These are phyloP conservation scores for Chrosomus eos DNA, from an alignment of 2,797 vertebrate genomes.

Conservation along the genomic window DNA sequence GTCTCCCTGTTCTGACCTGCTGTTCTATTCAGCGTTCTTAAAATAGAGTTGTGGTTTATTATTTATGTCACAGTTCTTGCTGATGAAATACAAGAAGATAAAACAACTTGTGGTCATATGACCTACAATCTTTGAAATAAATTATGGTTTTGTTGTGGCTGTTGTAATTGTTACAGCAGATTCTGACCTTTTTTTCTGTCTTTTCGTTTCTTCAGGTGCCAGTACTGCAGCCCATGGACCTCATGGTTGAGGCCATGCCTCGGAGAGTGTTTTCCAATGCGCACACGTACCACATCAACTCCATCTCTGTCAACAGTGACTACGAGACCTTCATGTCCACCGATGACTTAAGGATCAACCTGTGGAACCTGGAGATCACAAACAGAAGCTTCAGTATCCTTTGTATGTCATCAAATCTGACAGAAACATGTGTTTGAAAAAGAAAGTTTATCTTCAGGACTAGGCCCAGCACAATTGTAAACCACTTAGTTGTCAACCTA, in stretches of 20 bases:
- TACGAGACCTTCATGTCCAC: conserved; percentile 92
- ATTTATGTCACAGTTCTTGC: conserved; percentile 14
- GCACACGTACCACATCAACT: conserved; percentile 92
- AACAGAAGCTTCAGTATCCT: conserved; percentile 94
- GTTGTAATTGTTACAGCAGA: neutral
- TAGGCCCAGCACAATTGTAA: neutral
- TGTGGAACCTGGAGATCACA: conserved; percentile 91
- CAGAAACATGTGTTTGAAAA: neutral
- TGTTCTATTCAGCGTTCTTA: neutral
- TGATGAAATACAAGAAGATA: conserved; percentile 1
- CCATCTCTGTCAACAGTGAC: conserved; percentile 91
- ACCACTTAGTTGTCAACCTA: neutral
- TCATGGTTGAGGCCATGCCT: conserved; percentile 90
- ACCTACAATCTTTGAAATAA: neutral
- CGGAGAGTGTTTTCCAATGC: conserved; percentile 87
- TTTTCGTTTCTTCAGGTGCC: conserved; percentile 83
- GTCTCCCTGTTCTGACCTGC: neutral
- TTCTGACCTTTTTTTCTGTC: conserved; percentile 1
- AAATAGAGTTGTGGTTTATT: conserved; percentile 6
- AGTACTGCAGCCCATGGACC: conserved; percentile 88
- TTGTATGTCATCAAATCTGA: conserved; percentile 47
- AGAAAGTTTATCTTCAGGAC: neutral
- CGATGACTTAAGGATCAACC: conserved; percentile 88
- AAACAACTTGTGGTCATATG: neutral
- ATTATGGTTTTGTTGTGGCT: neutral